Base-by-base conservation (phyloP, 2,888 invertebrate genomes). In the Thymelicus acteon region DNA sequence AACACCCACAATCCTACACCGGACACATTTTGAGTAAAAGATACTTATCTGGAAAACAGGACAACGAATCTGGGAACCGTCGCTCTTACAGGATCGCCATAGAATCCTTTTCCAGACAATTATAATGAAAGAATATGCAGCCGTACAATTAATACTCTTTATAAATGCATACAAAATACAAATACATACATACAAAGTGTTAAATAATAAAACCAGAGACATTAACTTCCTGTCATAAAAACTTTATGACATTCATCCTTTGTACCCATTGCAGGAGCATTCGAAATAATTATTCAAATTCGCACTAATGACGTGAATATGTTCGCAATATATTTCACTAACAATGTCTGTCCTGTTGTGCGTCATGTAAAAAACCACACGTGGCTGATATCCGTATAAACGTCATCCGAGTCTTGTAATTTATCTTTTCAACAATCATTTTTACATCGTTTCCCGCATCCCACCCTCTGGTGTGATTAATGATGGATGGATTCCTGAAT, bases 401-500 rank as follows among this genome's bases (percentile, higher is more conserved):
- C 84, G 91, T 90, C 92, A 92, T 82, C 82, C 86, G 80, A 85
- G 87, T 93, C 90, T 91, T 90, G 82, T 87, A 90, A 93, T 93
- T 93, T 93, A 93, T 93, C 93, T 93, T 89, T 88, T 87, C 88
- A 90, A 92, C 92, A 93, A 93, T 93, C 80, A 92, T 93, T 92
- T 93, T 93, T 93, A 92, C 91, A 91, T 82, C 90, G 86, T 89
- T 88, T 87, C 89, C 88, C 88, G 81, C 84, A 82, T 80, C 85
- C 85, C 87, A 89, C 88, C 90, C 89, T 86, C 89, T 78, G 83
- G 83, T 85, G 88, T 93, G 93, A 93, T 93, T 93, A 93, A 93
- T 93, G 93, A 93, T 93, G 92, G 93, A 93, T 93, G 91, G 92
- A 93, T 92, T 93, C 93, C 92, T 93, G 93, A 93, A 93, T 93